A percentile compares a stretch with the other conserved stretches of the same genome.
Conservation (phyloP, 2,113 vertebrate genomes). For the Aspidoscelis tigris region DNA sequence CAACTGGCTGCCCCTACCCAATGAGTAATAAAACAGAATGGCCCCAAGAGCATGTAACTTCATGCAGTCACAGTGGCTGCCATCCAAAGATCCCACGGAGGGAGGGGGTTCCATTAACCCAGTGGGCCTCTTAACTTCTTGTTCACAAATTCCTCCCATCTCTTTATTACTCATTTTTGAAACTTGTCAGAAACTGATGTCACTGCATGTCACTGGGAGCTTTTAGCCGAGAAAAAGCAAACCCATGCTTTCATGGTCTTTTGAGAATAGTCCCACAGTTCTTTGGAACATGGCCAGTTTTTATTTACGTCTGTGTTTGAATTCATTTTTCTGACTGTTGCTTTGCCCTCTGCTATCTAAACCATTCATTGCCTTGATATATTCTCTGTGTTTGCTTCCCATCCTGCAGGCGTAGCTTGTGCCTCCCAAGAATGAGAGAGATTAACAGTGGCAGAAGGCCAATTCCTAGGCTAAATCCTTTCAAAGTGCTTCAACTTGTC, state of each 20-base stretch:
- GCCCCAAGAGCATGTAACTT: not conserved
- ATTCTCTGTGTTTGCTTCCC: conserved; percentile 1
- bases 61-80: not conserved
- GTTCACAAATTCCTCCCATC: not conserved
- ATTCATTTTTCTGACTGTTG: not conserved
- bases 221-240: not conserved
- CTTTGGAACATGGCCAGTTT: not conserved
- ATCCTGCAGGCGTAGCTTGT: not conserved
- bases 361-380: not conserved
- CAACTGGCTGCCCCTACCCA: not conserved
- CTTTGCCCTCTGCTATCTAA: not conserved
- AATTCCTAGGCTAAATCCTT: conserved; percentile 17
- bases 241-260: not conserved
- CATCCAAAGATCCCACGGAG: not conserved
- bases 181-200: not conserved
- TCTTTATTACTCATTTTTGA: not conserved
- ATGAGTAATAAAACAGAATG: not conserved
- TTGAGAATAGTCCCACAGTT: not conserved
- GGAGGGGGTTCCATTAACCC: not conserved
- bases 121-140: not conserved
- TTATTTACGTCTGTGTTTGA: not conserved
- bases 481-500: conserved; percentile 17
- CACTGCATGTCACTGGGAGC: not conserved
- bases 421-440: not conserved
- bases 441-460: conserved; percentile 16